Percentiles rank a stretch among this genome's conserved stretches.
phyloP scores from a whole-genome alignment of 2,113 vertebrate genomes.

The Poecile atricapillus region DNA sequence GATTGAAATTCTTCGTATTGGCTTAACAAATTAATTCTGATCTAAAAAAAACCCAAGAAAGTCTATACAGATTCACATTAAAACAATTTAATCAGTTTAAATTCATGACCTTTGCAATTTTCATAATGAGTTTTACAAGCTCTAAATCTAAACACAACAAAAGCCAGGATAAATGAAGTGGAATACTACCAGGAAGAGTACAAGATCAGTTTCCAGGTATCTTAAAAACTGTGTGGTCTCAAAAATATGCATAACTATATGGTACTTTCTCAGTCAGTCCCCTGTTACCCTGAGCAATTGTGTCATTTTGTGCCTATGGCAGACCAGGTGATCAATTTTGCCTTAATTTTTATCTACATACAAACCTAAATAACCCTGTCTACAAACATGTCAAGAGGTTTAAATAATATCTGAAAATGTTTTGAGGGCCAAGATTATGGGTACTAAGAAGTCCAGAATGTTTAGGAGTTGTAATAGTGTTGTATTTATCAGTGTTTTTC shows the following conservation, averaged over 20 bases:
- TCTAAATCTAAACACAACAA: neutral
- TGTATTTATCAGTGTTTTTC: constrained; percentile 21
- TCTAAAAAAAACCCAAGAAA: neutral
- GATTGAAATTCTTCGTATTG: neutral
- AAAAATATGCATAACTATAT: neutral
- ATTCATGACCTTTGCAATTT: neutral
- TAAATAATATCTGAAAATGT: neutral
- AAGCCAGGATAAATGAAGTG: neutral
- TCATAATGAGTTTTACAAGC: neutral
- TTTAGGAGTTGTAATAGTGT: neutral
- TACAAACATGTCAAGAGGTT: neutral
- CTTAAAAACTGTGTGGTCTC: neutral
- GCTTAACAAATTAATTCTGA: neutral
- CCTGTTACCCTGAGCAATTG: neutral
- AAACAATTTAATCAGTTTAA: neutral
- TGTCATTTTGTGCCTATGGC: neutral
- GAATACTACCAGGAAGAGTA: neutral
- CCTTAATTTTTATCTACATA: neutral
- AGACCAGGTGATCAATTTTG: neutral
- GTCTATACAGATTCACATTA: neutral
- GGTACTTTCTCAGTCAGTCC: neutral
- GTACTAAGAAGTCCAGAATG: neutral
- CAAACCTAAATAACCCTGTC: neutral
- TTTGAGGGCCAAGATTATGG: neutral
- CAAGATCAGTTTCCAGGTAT: neutral